phyloP scores from a whole-genome alignment of 1,140 invertebrate species.

The Ptiloglossa arizonensis region DNA sequence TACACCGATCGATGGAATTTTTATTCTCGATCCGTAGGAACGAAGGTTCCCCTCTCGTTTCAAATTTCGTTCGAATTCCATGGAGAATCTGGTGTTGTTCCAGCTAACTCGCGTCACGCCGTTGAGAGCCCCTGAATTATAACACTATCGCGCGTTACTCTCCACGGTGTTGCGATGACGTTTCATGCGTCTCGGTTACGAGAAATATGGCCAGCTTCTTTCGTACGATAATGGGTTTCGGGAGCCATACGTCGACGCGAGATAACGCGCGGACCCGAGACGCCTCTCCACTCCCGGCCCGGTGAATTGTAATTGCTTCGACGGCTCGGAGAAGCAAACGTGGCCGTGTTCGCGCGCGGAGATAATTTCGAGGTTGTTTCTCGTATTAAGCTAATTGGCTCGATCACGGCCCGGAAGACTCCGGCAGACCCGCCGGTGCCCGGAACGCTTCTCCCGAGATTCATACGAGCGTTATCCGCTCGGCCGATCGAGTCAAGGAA shows the following conservation, averaged over 20 bases:
- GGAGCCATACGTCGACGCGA: not conserved
- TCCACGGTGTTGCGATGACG: not conserved
- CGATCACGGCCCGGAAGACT: not conserved
- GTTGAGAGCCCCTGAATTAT: constrained; percentile 5
- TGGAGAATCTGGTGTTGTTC: too few relatives aligned
- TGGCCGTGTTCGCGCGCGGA: not conserved
- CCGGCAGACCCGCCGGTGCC: not conserved
- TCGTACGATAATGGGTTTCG: constrained; percentile 14
- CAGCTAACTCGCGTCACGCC: constrained; percentile 20
- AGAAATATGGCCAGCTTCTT: constrained; percentile 26
- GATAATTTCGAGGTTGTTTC: not conserved
- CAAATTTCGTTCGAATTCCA: too few relatives aligned
- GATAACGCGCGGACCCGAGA: not conserved
- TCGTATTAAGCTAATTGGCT: constrained; percentile 20
- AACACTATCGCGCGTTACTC: not conserved
- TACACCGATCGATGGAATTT: not conserved
- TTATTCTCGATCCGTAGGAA: too few relatives aligned
- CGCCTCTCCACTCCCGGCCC: too few relatives aligned
- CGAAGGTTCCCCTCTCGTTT: too few relatives aligned
- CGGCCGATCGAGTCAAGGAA: not conserved
- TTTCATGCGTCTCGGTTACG: constrained; percentile 15
- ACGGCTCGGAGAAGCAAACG: not conserved
- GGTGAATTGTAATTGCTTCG: constrained; percentile 24
- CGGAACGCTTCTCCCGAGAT: not conserved
- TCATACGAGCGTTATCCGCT: not conserved